These are phyloP conservation scores for Podarcis lilfordi DNA, from an alignment of 2,797 vertebrate genomes.

Conservation along the genomic window DNA sequence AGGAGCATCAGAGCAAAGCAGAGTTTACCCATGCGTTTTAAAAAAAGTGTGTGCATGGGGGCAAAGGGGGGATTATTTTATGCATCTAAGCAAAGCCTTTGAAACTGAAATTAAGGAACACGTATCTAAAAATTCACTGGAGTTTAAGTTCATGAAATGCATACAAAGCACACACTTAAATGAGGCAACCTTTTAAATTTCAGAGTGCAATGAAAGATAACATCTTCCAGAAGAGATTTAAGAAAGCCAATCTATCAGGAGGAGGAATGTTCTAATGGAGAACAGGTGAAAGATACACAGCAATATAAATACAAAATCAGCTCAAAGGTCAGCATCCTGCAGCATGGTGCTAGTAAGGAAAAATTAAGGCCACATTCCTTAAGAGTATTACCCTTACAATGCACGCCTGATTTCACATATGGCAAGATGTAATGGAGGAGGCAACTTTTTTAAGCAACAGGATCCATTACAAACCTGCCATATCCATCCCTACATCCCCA, in stretches of 20 bases:
- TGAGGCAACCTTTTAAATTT: conserved; percentile 49
- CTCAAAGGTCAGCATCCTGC: conserved; percentile 3
- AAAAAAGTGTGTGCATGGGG: neutral
- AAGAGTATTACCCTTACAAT: neutral
- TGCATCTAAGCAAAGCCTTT: conserved; percentile 21
- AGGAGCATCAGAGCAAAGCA: conserved; percentile 40
- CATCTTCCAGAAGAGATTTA: conserved; percentile 16
- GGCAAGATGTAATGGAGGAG: neutral
- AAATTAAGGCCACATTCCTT: neutral
- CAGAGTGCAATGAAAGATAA: conserved; percentile 44
- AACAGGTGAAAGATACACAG: conserved; percentile 30
- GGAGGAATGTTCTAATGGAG: conserved; percentile 25
- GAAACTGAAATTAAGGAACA: conserved; percentile 42
- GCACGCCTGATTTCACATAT: neutral
- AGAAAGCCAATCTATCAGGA: conserved; percentile 8
- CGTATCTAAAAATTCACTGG: neutral
- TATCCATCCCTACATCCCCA: neutral
- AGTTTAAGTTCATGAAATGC: conserved; percentile 44
- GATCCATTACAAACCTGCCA: neutral
- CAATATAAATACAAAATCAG: conserved; percentile 31
- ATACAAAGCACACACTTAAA: conserved; percentile 47
- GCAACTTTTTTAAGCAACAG: neutral
- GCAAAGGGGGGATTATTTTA: conserved; percentile 37
- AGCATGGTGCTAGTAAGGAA: neutral
- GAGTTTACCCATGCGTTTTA: conserved; percentile 23